Conservation (phyloP, 2,797 vertebrate genomes). For the Caiman crocodilus region DNA sequence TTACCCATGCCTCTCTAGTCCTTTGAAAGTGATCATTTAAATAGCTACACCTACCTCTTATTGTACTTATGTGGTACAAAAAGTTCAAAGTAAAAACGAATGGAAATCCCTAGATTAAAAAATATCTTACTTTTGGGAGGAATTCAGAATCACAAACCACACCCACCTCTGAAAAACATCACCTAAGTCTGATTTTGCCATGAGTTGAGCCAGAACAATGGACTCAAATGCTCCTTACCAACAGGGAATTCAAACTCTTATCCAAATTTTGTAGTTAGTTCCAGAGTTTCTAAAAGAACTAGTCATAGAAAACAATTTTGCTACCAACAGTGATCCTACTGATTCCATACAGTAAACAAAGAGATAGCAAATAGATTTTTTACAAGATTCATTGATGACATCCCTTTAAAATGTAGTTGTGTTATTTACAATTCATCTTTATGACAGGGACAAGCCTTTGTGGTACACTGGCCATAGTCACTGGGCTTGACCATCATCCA, state of each 20-base stretch:
- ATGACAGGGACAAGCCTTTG: conserved; percentile 28
- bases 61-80: background rate
- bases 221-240: background rate
- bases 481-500: conserved; percentile 90
- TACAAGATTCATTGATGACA: background rate
- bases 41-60: background rate
- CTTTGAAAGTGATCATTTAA: background rate
- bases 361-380: background rate
- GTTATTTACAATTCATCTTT: conserved; percentile 65
- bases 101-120: no score
- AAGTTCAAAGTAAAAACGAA: background rate
- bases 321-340: background rate
- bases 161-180: background rate
- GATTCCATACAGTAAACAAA: background rate
- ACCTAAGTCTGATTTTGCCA: background rate
- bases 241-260: no score
- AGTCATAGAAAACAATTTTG: background rate
- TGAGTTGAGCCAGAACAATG: background rate
- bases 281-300: background rate
- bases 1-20: background rate
- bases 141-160: background rate
- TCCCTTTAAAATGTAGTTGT: background rate
- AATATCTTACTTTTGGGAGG: background rate
- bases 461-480: background rate
- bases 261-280: background rate